Evolutionary conservation across 2,113 vertebrate genomes (phyloP).

Genomic region (Rhinogobius similis): DNA sequence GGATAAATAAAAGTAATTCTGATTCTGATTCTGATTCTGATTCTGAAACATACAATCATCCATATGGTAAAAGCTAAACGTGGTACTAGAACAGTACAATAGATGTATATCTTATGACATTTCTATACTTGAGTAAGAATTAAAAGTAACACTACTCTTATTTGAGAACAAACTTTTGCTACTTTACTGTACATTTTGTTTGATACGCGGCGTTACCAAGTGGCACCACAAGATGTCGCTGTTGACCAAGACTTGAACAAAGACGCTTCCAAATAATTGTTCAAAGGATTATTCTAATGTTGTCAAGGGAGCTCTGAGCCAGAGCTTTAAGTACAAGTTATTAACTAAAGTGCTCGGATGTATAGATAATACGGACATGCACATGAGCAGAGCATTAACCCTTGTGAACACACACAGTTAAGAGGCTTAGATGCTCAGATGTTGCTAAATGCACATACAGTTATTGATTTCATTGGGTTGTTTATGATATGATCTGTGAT

Average conservation of each 20-base stretch:
- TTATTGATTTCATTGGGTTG: background rate
- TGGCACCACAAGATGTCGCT: conserved; percentile 55
- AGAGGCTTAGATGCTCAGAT: background rate
- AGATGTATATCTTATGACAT: no score
- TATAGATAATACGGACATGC: background rate
- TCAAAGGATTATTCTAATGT: background rate
- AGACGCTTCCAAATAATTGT: background rate
- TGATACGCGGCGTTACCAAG: background rate
- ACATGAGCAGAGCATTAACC: conserved; percentile 7
- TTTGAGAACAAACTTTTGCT: no score
- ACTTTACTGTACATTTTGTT: background rate
- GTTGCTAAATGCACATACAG: background rate
- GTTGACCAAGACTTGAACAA: conserved; percentile 19
- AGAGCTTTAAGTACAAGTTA: background rate
- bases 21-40: no score
- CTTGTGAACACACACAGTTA: background rate
- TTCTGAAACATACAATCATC: no score
- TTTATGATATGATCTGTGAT: conserved; percentile 1
- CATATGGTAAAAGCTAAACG: no score
- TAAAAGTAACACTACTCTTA: no score
- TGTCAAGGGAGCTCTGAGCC: background rate
- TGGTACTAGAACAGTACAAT: no score
- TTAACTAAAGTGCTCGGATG: background rate
- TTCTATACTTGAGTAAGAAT: no score
- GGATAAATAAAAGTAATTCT: no score